Base-by-base conservation (phyloP, 2,113 vertebrate genomes). In the Apodemus sylvaticus region DNA sequence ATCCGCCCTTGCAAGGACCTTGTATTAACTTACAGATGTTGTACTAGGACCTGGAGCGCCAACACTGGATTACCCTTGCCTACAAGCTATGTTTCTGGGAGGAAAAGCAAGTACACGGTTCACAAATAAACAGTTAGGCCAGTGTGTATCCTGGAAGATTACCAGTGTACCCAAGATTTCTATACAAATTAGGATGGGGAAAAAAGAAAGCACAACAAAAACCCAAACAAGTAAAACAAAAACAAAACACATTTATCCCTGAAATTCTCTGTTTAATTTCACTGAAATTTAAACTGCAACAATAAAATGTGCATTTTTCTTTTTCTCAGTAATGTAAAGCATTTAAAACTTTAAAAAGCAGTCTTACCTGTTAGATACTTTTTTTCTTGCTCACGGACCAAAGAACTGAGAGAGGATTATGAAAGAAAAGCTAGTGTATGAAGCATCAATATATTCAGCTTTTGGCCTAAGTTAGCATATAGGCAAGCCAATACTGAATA, bases 31-130 rank as follows among this genome's bases (percentile, higher is more conserved):
- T 99, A 99, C 99, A 99, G 99, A 99, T 99, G 99, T 98, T 99
- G 99, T 99, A 99, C 99, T 99, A 99, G 98, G 99, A 99, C 99
- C 99, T 99, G 99, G 99, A 99, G 98, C 99, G 99, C 98, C 99
- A 99, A 99, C 99, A 99, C 99, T 99, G 99, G 99, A 99, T 99
- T 99, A 99, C 99, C 99, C 99, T 99, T 99, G 99, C 99, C 99
- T 99, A 99, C 98, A 99, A 99, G 99, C 99, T 99, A 99, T 99
- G 99, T 99, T 98, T 99, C 99, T 99, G 99, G 99, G 99, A 99
- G 99, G 99, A 99, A 99, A 99, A 99, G 99, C 99, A 99, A 99
- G 99, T 99, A 99, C 99, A 99, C 98, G 98, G 99, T 99, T 99
- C 99, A 99, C 99, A 99, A 98, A 98, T 98, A 97, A 98, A 98